Evolutionary conservation across 2,888 invertebrate species (phyloP).

Genomic region (Entomobrya multifasciata): DNA sequence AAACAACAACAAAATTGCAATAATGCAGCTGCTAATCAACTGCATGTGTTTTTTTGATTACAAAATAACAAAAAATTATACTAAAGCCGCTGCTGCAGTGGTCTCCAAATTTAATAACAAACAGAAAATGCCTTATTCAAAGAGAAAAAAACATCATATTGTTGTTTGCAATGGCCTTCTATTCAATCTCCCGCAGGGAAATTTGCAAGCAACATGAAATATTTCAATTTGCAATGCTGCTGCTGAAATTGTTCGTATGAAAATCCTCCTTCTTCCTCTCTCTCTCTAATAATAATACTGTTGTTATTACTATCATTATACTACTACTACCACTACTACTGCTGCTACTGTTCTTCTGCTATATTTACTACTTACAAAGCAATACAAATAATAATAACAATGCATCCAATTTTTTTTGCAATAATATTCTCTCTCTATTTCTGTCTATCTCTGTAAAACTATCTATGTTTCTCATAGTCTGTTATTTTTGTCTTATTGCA

Average conservation of each 20-base stretch:
- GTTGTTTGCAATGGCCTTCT: too few species aligned
- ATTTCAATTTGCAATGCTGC: slow-evolving; percentile 13
- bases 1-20: slow-evolving; percentile 5
- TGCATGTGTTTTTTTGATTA: too few species aligned
- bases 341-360: slow-evolving; percentile 25
- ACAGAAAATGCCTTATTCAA: too few species aligned
- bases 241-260: too few species aligned
- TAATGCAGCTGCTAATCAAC: slow-evolving; percentile 9
- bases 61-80: too few species aligned
- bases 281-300: neutral
- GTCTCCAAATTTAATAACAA: too few species aligned
- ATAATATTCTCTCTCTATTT: slow-evolving; percentile 27
- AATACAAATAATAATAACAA: slow-evolving; percentile 42
- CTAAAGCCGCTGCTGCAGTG: too few species aligned
- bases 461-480: neutral
- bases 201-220: slow-evolving; percentile 7
- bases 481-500: slow-evolving; percentile 36
- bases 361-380: slow-evolving; percentile 50
- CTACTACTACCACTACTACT: slow-evolving; percentile 34
- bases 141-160: too few species aligned
- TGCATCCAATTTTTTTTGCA: slow-evolving; percentile 5
- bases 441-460: neutral
- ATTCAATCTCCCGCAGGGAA: too few species aligned
- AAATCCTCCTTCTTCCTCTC: slow-evolving; percentile 2
- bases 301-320: slow-evolving; percentile 36